Base-by-base conservation (phyloP, 2,797 vertebrate genomes). In the Xenopus petersii region DNA sequence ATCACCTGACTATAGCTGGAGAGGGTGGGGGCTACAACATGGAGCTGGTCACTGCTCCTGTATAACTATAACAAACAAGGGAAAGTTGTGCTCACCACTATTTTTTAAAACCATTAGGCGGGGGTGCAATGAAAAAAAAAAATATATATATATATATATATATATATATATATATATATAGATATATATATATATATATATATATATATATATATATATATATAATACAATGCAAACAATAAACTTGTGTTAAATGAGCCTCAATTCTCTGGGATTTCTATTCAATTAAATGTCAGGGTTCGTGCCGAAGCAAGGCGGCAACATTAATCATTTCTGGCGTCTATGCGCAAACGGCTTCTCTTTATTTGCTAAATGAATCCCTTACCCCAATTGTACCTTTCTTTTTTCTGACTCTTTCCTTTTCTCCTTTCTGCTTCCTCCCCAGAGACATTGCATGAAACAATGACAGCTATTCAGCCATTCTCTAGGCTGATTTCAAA, bases 251-350 rank as follows among this genome's bases (percentile, higher is more conserved):
- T 78, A 60, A 78, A 73, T 78, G 65, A 78, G 55, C 65, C 61
- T 69, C 62, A 56, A 48, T 73, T 78, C 60, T 69, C 59, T 69
- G 60, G 70, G 65, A 78, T 78, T 70, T 78, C 75, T 78, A 68
- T 78, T 77, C 71, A 78, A 73, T 73, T 78, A 70, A 78, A 73
- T 73, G 75, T 78, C 71, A 78, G 70, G 68, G 64, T 71, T 72
- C 60, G 73, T 64, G n/a, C 61, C 36, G 54, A 78, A 67, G 69
- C 65, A 69, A 69, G 60, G 69, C 64, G 71, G 71, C 54, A 73
- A 73, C 71, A 78, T 73, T 78, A 78, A 73, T 78, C 71, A 73
- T 73, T 69, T 69, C 60, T 73, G 75, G 70, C 54, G 26, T 78
- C 26, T 61, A 73, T 64, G 71, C 64, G 60, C 42, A 73, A 73